A percentile compares a stretch with the other conserved stretches of the same genome.
phyloP scores from a whole-genome alignment of 2,888 invertebrate species.

The Marronus borbonicus region DNA sequence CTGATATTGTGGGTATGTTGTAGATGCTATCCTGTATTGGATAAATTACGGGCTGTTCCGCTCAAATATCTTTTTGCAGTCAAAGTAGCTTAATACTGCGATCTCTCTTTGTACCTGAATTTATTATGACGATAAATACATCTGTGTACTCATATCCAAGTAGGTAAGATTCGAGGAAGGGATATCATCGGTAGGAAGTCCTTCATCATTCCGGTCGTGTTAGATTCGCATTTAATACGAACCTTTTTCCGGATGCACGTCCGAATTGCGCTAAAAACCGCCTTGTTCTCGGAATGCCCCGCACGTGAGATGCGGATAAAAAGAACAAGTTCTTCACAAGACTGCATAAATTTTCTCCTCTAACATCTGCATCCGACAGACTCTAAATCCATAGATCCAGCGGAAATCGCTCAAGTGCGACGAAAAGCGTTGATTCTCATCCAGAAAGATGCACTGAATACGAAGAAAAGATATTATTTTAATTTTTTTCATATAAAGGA shows the following conservation, averaged over 20 bases:
- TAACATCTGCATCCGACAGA: slow-evolving; percentile 38
- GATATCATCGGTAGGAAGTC: neutral
- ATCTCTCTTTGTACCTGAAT: too few relatives aligned
- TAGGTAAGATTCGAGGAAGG: neutral
- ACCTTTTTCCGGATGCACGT: slow-evolving; percentile 23
- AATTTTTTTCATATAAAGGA: neutral
- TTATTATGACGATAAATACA: too few relatives aligned
- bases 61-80: too few relatives aligned
- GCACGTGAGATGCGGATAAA: slow-evolving; percentile 29
- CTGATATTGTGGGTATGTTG: too few relatives aligned
- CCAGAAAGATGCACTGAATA: neutral
- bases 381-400: slow-evolving; percentile 32
- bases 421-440: slow-evolving; percentile 21
- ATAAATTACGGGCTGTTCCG: too few relatives aligned
- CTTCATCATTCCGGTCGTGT: slow-evolving; percentile 34
- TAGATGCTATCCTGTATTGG: too few relatives aligned
- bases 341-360: slow-evolving; percentile 38
- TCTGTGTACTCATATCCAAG: too few relatives aligned
- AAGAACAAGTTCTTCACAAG: slow-evolving; percentile 29
- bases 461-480: neutral
- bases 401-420: slow-evolving; percentile 29
- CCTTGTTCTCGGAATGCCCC: slow-evolving; percentile 29
- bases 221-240: slow-evolving; percentile 16
- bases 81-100: too few relatives aligned
- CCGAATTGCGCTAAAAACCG: slow-evolving; percentile 10